These are phyloP conservation scores for Tyria jacobaeae DNA, from an alignment of 2,888 invertebrate species.

Conservation along the genomic window DNA sequence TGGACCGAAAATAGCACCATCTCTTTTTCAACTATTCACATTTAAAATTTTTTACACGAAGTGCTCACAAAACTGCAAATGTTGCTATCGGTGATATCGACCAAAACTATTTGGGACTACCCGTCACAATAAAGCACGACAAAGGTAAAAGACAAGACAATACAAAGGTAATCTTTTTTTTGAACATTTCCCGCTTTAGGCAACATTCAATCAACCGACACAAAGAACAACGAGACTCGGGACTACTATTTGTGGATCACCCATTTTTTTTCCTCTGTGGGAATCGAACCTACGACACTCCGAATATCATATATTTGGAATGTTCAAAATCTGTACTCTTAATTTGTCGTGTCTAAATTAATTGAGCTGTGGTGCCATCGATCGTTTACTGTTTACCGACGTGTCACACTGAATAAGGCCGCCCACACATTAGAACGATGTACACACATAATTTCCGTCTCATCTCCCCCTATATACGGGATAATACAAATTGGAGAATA, in stretches of 20 bases:
- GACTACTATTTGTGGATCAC: not conserved
- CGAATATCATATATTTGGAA: not conserved
- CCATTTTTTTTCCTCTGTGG: too few relatives aligned
- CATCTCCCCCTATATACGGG: too few relatives aligned
- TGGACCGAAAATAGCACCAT: not conserved
- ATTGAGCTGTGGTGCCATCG: not conserved
- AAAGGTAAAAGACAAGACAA: not conserved
- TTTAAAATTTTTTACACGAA: not conserved
- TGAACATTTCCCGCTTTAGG: not conserved
- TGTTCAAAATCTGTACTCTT: not conserved
- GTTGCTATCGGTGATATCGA: too few relatives aligned
- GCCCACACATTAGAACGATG: not conserved
- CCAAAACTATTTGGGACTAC: not conserved
- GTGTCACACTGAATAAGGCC: not conserved
- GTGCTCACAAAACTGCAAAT: too few relatives aligned
- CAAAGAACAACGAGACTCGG: not conserved
- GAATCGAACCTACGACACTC: too few relatives aligned
- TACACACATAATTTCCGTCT: not conserved
- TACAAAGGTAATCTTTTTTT: not conserved
- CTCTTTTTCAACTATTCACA: not conserved
- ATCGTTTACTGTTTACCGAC: not conserved
- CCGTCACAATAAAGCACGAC: not conserved
- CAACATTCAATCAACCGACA: too few relatives aligned
- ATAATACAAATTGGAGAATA: too few relatives aligned
- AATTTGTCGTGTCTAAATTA: slow-evolving; percentile 1